Conservation (phyloP, 2,797 vertebrate species). For the Pristis pectinata region DNA sequence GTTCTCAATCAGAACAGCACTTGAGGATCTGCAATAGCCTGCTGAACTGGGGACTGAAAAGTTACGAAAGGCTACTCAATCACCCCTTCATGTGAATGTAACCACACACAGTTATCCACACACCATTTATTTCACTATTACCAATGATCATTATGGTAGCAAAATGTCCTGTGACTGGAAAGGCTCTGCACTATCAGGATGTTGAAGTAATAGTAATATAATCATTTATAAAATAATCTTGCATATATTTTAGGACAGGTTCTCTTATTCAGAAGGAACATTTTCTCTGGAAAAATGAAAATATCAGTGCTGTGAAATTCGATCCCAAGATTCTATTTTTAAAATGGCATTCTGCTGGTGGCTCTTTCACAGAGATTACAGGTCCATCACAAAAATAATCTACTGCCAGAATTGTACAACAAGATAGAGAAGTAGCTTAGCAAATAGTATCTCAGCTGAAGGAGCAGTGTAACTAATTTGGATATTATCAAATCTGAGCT, state of each 20-base stretch:
- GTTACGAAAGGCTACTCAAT: neutral
- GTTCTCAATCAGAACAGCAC: neutral
- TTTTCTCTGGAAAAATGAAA: neutral
- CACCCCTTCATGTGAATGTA: neutral
- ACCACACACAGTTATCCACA: neutral
- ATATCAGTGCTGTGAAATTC: neutral
- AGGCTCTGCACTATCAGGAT: neutral
- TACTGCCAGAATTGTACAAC: neutral
- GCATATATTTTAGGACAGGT: neutral
- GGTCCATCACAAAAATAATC: neutral
- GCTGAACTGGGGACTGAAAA: neutral
- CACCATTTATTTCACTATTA: neutral
- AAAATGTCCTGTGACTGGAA: neutral
- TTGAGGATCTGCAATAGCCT: neutral
- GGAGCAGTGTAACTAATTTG: neutral
- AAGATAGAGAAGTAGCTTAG: neutral
- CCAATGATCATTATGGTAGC: neutral
- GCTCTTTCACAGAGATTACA: neutral
- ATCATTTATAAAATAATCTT: neutral
- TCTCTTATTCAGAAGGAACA: neutral
- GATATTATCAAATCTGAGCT: neutral
- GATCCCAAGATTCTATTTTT: neutral
- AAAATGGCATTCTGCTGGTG: neutral
- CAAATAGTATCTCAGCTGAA: too few species aligned
- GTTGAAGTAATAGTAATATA: neutral